phyloP scores from a whole-genome alignment of 1,140 invertebrate genomes.

The Eufriesea mexicana region DNA sequence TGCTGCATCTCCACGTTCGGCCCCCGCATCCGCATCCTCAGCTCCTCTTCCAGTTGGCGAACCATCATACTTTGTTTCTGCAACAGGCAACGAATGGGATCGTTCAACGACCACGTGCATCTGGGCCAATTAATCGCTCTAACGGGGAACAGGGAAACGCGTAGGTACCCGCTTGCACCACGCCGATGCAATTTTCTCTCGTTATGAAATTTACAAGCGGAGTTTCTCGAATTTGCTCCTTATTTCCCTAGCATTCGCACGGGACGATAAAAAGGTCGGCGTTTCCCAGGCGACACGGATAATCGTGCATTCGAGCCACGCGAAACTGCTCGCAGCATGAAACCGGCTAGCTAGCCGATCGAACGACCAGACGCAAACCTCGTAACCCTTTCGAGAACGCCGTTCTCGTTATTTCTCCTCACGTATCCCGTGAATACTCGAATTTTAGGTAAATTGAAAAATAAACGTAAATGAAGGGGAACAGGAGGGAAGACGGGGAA shows the following conservation, averaged over 20 bases:
- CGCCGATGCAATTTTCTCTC: not conserved
- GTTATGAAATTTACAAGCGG: not conserved
- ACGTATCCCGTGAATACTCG: not conserved
- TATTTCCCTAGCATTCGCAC: not conserved
- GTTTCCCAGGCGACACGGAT: not conserved
- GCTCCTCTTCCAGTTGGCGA: slow-evolving; percentile 95
- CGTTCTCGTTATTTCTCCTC: not conserved
- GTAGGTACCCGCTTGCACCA: not conserved
- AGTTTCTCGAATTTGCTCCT: not conserved
- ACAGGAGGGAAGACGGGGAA: not conserved
- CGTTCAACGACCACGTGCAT: not conserved
- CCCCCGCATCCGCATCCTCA: slow-evolving; percentile 91
- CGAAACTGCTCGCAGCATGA: slow-evolving; percentile 27
- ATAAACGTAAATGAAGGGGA: not conserved
- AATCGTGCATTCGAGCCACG: slow-evolving; percentile 35
- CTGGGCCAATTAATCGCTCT: not conserved
- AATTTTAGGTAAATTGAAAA: not conserved
- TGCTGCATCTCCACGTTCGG: slow-evolving; percentile 95
- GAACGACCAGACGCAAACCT: not conserved
- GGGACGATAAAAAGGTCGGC: not conserved
- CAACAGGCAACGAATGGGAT: slow-evolving; percentile 64
- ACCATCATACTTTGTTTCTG: slow-evolving; percentile 98
- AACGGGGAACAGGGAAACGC: not conserved
- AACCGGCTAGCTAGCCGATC: slow-evolving; percentile 29
- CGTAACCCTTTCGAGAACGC: not conserved